Conservation (phyloP, 1,140 invertebrate species). For the Drosophila ogumai region DNA sequence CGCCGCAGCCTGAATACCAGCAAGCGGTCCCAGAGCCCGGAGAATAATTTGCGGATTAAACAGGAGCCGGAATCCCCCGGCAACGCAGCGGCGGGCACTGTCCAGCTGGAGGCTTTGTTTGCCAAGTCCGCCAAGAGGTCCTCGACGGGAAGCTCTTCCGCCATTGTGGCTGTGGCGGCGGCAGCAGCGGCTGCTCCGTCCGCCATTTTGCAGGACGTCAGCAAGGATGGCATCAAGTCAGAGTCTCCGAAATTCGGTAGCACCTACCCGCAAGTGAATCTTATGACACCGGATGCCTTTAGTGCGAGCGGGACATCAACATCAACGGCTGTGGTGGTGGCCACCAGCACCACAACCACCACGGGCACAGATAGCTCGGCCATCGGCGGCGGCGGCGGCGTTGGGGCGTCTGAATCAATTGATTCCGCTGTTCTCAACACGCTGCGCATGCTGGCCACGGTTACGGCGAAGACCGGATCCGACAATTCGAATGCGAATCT, state of each 20-base stretch:
- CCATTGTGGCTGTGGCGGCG: constrained; percentile 71
- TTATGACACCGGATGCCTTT: constrained; percentile 96
- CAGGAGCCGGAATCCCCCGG: constrained; percentile 56
- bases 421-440: constrained; percentile 81
- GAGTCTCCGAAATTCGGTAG: constrained; percentile 64
- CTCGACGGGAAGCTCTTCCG: constrained; percentile 46
- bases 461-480: constrained; percentile 49
- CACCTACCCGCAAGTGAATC: constrained; percentile 85
- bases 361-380: constrained; percentile 22
- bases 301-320: constrained; percentile 86
- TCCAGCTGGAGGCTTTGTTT: constrained; percentile 59
- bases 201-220: constrained; percentile 48
- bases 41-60: constrained; percentile 53
- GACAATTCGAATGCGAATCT: constrained; percentile 68
- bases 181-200: constrained; percentile 64
- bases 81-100: constrained; percentile 38
- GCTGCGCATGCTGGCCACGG: constrained; percentile 78
- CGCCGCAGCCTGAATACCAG: constrained; percentile 54
- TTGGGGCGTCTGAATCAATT: constrained; percentile 48
- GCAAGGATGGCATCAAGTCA: constrained; percentile 40
- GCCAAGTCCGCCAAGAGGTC: constrained; percentile 54
- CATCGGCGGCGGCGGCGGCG: background rate
- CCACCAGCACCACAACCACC: constrained; percentile 30
- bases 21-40: constrained; percentile 59
- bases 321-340: constrained; percentile 48